phyloP scores from a whole-genome alignment of 2,113 vertebrate species.

The Aptenodytes patagonicus region DNA sequence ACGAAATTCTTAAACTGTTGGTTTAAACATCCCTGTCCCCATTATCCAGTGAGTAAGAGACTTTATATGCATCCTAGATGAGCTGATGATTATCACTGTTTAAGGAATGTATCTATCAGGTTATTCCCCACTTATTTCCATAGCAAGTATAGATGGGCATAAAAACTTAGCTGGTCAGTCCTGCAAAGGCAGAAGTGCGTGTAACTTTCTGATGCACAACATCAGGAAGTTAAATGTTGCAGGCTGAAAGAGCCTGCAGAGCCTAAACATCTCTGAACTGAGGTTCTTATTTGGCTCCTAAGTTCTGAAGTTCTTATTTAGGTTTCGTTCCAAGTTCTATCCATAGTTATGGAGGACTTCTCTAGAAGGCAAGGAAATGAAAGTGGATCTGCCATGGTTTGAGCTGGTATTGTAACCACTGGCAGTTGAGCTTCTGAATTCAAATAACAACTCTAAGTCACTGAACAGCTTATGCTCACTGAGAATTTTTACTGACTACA shows the following conservation, averaged over 20 bases:
- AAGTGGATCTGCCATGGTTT: background rate
- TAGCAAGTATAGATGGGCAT: background rate
- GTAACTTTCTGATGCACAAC: background rate
- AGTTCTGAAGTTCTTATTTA: background rate
- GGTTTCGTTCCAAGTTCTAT: background rate
- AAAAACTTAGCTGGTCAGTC: background rate
- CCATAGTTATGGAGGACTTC: background rate
- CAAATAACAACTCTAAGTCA: background rate
- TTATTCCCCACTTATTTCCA: background rate
- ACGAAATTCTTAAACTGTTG: background rate
- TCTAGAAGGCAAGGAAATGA: background rate
- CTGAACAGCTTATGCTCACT: background rate
- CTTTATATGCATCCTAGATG: background rate
- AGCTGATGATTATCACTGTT: background rate
- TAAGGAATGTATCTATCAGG: background rate
- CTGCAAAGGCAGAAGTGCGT: background rate
- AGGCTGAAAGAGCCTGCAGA: background rate
- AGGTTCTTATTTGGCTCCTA: background rate
- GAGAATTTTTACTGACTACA: background rate
- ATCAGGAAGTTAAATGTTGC: background rate
- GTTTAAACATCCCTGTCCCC: background rate
- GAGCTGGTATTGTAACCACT: background rate
- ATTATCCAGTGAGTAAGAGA: background rate
- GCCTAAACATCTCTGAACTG: background rate
- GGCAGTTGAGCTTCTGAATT: background rate